A percentile compares a stretch with the other conserved stretches of the same genome.
phyloP scores from a whole-genome alignment of 1,140 invertebrate species.

The Brachionus calyciflorus region DNA sequence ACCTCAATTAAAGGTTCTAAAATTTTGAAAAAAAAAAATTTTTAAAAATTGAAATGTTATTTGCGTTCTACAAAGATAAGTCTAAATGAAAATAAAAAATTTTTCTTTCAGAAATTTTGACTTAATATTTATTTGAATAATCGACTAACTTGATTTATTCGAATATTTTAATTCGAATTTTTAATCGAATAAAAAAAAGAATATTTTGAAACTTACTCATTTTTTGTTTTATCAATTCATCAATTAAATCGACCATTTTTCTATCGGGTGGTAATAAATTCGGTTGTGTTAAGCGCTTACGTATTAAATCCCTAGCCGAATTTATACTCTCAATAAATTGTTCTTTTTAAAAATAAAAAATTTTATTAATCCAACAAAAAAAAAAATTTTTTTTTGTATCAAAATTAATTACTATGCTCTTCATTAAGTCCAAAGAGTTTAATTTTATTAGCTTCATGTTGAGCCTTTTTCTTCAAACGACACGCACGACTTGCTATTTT shows the following conservation, averaged over 20 bases:
- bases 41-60: no score
- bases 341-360: background rate
- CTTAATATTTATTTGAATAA: no score
- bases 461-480: conserved; percentile 64
- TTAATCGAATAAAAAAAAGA: no score
- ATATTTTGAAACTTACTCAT: conserved; percentile 24
- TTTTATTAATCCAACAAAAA: background rate
- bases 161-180: no score
- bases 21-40: no score
- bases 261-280: conserved; percentile 1
- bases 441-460: conserved; percentile 64
- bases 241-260: conserved; percentile 29
- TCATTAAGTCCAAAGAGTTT: conserved; percentile 86
- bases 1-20: no score
- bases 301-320: conserved; percentile 25
- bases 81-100: no score
- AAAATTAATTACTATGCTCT: conserved; percentile 92
- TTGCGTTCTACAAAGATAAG: no score
- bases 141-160: no score
- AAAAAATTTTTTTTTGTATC: conserved; percentile 53
- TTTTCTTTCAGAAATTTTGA: no score
- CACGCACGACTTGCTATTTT: conserved; percentile 69
- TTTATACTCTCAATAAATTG: conserved; percentile 46
- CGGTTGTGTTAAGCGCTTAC: conserved; percentile 5
- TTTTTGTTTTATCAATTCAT: conserved; percentile 32